These are phyloP conservation scores for Platanista minor DNA, from an alignment of 2,113 vertebrate genomes.

Conservation along the genomic window DNA sequence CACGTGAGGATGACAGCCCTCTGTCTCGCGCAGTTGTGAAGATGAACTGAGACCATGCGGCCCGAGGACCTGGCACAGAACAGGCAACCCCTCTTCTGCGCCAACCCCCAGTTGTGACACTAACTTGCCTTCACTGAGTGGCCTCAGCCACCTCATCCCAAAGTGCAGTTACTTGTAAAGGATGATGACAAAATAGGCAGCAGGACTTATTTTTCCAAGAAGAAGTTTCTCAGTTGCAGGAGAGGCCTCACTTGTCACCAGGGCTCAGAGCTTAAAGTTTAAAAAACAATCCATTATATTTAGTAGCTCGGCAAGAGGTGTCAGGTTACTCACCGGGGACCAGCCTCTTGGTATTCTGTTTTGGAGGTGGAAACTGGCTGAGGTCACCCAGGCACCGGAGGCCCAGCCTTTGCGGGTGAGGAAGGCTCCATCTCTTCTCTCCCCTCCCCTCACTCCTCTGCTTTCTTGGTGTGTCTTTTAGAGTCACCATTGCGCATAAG, in stretches of 20 bases:
- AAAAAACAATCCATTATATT: slow-evolving; percentile 26
- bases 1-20: background rate
- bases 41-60: background rate
- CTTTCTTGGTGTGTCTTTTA: background rate
- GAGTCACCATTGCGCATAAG: background rate
- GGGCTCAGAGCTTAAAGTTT: background rate
- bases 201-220: background rate
- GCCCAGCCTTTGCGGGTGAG: background rate
- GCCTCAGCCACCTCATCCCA: background rate
- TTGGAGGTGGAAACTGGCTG: background rate
- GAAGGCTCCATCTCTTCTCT: background rate
- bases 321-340: slow-evolving; percentile 5
- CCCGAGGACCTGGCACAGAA: background rate
- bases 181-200: background rate
- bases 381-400: background rate
- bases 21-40: background rate
- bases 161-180: background rate
- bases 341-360: background rate
- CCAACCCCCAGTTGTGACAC: background rate
- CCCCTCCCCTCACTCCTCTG: background rate
- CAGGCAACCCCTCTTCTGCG: background rate
- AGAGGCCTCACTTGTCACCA: slow-evolving; percentile 7
- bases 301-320: slow-evolving; percentile 3
- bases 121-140: background rate
- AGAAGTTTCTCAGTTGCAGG: background rate